A percentile compares a stretch with the other conserved stretches of the same genome.
These are phyloP conservation scores for Hyposoter dolosus DNA, from an alignment of 2,888 invertebrate genomes.

Conservation along the genomic window DNA sequence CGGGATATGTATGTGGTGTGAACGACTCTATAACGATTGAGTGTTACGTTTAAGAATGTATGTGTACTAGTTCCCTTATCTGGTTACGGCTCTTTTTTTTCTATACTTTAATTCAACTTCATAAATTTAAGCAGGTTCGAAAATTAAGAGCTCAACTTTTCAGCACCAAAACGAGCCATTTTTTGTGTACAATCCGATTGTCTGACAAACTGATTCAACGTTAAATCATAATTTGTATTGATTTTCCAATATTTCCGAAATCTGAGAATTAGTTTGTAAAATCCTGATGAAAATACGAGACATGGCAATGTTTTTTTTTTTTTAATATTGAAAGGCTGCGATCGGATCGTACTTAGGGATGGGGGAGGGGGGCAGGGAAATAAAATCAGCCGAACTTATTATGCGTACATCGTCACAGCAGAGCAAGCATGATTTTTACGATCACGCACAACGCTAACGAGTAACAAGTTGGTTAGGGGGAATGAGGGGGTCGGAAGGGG, in stretches of 20 bases:
- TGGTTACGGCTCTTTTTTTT: neutral
- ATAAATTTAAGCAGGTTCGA: neutral
- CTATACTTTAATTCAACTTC: neutral
- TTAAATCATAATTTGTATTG: neutral
- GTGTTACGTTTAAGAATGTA: conserved; percentile 43
- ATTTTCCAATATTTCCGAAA: neutral
- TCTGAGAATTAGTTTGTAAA: neutral
- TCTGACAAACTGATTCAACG: neutral
- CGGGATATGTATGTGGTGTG: conserved; percentile 47
- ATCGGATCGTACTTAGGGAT: conserved; percentile 7
- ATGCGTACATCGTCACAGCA: conserved; percentile 23
- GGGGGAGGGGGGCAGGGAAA: neutral
- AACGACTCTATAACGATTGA: conserved; percentile 51
- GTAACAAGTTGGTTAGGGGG: conserved; percentile 65
- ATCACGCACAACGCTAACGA: conserved; percentile 81
- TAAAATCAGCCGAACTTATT: conserved; percentile 45
- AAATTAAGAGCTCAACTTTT: neutral
- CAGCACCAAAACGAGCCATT: neutral
- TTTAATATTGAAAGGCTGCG: neutral
- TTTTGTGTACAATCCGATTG: neutral
- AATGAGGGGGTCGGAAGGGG: conserved; percentile 9
- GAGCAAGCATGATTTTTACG: conserved; percentile 80
- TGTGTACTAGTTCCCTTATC: conserved; percentile 11
- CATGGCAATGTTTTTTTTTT: neutral
- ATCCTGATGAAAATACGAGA: neutral